Percentiles rank a stretch among this genome's conserved stretches.
phyloP scores from a whole-genome alignment of 2,797 vertebrate genomes.

The Streptopelia turtur region DNA sequence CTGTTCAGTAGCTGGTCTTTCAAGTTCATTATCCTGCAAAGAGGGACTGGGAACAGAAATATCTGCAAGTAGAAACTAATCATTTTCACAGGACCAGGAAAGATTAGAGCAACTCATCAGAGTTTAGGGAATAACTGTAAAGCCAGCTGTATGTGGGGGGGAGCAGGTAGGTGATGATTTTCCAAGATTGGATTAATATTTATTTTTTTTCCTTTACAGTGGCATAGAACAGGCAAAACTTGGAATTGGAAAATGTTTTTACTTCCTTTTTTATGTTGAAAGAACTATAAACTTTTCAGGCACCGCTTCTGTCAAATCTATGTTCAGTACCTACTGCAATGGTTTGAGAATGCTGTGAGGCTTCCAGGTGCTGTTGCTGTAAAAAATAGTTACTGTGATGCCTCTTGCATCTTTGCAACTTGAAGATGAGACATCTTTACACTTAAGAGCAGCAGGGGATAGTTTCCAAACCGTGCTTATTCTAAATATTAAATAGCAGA shows the following conservation, averaged over 20 bases:
- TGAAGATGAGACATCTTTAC: background rate
- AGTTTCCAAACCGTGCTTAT: background rate
- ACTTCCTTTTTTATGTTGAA: background rate
- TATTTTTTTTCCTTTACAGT: background rate
- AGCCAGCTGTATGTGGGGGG: background rate
- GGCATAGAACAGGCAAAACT: background rate
- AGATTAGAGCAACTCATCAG: background rate
- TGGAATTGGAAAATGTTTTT: background rate
- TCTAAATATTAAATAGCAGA: conserved; percentile 1
- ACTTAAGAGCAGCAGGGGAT: background rate
- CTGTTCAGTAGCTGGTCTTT: background rate
- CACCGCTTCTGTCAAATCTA: background rate
- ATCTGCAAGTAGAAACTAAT: background rate
- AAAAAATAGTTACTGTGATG: background rate
- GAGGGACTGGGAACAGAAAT: background rate
- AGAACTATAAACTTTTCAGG: background rate
- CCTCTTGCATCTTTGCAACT: background rate
- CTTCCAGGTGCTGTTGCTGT: background rate
- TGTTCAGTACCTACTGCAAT: background rate
- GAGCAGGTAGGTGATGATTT: background rate
- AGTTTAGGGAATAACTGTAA: background rate
- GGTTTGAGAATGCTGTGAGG: background rate
- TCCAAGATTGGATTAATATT: background rate
- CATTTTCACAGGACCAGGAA: background rate
- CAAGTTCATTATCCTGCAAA: background rate